These are phyloP conservation scores for Hemistola chrysoprasaria DNA, from an alignment of 2,888 invertebrate genomes.

Conservation along the genomic window DNA sequence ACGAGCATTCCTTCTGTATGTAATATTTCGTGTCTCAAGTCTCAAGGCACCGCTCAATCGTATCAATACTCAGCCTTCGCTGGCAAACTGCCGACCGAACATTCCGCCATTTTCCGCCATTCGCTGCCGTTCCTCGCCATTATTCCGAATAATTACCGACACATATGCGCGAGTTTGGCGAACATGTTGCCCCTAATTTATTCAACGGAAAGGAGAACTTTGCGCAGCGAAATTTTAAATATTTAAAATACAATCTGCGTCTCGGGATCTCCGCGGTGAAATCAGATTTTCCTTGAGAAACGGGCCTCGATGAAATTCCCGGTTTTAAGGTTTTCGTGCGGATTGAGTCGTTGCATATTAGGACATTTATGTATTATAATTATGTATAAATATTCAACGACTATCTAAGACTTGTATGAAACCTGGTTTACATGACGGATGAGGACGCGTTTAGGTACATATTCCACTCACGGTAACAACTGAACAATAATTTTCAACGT, in stretches of 20 bases:
- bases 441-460: too few relatives aligned
- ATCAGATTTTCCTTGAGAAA: conserved; percentile 23
- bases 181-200: conserved; percentile 23
- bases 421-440: too few relatives aligned
- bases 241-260: conserved; percentile 31
- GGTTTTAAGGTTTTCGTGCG: too few relatives aligned
- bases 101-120: conserved; percentile 8
- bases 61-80: conserved; percentile 3
- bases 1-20: too few relatives aligned
- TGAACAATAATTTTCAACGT: too few relatives aligned
- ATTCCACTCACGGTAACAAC: too few relatives aligned
- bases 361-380: too few relatives aligned
- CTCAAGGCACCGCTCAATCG: background rate
- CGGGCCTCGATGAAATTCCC: background rate
- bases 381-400: too few relatives aligned
- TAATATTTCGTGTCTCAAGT: too few relatives aligned
- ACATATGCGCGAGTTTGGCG: conserved; percentile 26
- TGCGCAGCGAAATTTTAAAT: conserved; percentile 30
- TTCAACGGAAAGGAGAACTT: conserved; percentile 23
- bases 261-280: conserved; percentile 19
- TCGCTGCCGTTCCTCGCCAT: conserved; percentile 14
- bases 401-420: too few relatives aligned
- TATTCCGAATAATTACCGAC: conserved; percentile 34
- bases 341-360: too few relatives aligned
- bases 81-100: conserved; percentile 8